phyloP scores from a whole-genome alignment of 2,888 invertebrate species.

The Danaus chrysippus region DNA sequence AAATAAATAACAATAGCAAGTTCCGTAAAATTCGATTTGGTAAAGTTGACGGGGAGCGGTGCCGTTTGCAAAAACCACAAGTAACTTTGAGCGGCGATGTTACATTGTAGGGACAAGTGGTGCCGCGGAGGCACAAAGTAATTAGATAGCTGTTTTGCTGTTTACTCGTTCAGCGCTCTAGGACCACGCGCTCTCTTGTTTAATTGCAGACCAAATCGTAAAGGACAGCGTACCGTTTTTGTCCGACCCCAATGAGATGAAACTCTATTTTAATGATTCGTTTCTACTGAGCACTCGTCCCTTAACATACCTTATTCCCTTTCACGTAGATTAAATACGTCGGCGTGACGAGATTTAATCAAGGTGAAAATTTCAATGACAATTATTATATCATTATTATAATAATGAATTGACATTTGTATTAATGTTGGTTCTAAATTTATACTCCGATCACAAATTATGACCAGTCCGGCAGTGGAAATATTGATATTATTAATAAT shows the following conservation, averaged over 20 bases:
- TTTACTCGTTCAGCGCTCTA: conserved; percentile 70
- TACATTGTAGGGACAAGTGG: conserved; percentile 55
- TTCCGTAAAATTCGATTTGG: conserved; percentile 41
- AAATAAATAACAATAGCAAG: conserved; percentile 29
- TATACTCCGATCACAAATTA: too few relatives aligned
- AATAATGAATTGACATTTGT: too few relatives aligned
- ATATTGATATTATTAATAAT: too few relatives aligned
- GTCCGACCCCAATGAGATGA: conserved; percentile 59
- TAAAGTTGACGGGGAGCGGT: conserved; percentile 45
- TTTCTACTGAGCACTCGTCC: conserved; percentile 33
- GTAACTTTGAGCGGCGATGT: conserved; percentile 58
- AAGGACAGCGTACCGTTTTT: conserved; percentile 69
- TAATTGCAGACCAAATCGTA: conserved; percentile 70
- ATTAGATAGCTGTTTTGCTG: conserved; percentile 70
- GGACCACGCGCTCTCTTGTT: conserved; percentile 58
- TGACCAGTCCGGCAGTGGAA: too few relatives aligned
- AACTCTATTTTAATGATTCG: conserved; percentile 67
- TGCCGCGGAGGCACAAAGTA: conserved; percentile 59
- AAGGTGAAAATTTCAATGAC: too few relatives aligned
- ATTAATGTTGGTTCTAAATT: too few relatives aligned
- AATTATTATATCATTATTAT: too few relatives aligned
- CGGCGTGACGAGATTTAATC: conserved; percentile 19
- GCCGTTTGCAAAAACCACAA: conserved; percentile 63
- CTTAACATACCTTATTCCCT: conserved; percentile 29
- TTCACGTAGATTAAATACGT: conserved; percentile 27